A percentile compares a stretch with the other conserved stretches of the same genome.
These are phyloP conservation scores for Megaptera novaeangliae DNA, from an alignment of 2,113 vertebrate genomes.

Conservation along the genomic window DNA sequence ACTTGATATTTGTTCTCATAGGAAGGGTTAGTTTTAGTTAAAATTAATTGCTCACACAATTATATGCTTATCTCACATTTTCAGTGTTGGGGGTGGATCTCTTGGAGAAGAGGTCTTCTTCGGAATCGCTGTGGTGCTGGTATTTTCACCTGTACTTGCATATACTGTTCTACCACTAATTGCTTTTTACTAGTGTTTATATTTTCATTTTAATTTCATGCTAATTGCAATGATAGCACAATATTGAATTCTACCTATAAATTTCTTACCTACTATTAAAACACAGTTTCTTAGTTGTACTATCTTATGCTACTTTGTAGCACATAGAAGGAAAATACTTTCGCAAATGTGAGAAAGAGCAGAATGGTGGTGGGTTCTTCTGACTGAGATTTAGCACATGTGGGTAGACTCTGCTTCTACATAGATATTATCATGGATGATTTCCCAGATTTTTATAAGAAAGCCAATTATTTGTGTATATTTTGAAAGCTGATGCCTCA, in stretches of 20 bases:
- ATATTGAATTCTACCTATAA: not conserved
- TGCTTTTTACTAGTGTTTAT: not conserved
- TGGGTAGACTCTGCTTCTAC: not conserved
- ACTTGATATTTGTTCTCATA: not conserved
- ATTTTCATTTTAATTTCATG: not conserved
- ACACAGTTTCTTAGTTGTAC: not conserved
- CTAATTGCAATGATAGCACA: not conserved
- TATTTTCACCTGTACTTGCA: not conserved
- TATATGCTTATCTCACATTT: not conserved
- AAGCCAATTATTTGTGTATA: conserved; percentile 25
- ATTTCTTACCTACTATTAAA: not conserved
- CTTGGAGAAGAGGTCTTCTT: not conserved
- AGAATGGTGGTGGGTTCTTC: not conserved
- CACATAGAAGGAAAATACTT: not conserved
- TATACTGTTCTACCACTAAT: not conserved
- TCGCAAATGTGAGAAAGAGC: not conserved
- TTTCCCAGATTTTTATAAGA: conserved; percentile 25
- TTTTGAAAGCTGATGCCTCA: conserved; percentile 11
- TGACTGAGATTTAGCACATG: not conserved
- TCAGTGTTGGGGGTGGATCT: not conserved
- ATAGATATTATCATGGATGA: not conserved
- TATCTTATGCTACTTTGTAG: not conserved
- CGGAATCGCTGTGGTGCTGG: not conserved
- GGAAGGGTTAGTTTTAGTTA: conserved; percentile 46
- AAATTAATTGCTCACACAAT: conserved; percentile 27